Evolutionary conservation across 1,140 invertebrate genomes (phyloP).

Genomic region (Sycophila sp.): DNA sequence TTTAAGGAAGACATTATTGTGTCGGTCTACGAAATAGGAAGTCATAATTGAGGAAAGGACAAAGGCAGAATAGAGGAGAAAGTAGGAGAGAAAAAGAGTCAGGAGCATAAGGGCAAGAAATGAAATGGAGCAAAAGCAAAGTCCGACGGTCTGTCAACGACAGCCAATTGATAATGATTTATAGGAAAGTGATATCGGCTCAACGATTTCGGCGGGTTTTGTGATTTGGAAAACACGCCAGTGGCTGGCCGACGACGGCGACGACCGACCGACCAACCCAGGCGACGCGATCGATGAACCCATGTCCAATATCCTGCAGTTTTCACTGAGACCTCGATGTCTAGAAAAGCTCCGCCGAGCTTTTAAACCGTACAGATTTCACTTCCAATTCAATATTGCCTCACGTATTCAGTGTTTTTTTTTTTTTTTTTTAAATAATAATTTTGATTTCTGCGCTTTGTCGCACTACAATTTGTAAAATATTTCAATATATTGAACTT

Average conservation of each 20-base stretch:
- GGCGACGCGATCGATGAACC: slow-evolving; percentile 40
- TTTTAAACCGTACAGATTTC: no score
- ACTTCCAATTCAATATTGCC: no score
- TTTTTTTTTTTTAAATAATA: no score
- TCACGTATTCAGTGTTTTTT: no score
- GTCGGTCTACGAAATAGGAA: no score
- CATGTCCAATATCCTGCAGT: slow-evolving; percentile 25
- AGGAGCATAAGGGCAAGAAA: not conserved
- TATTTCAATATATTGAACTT: no score
- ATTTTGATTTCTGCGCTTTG: no score
- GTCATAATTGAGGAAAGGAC: no score
- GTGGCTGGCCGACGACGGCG: not conserved
- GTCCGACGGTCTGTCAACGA: slow-evolving; percentile 40
- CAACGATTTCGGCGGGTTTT: slow-evolving; percentile 39
- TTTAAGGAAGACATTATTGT: no score
- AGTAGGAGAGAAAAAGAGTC: not conserved
- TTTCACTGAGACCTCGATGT: not conserved
- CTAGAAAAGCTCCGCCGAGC: slow-evolving; percentile 19
- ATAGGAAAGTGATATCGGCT: slow-evolving; percentile 41
- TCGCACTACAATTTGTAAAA: no score
- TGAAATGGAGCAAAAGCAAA: slow-evolving; percentile 18
- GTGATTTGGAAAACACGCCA: slow-evolving; percentile 50
- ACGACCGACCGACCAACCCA: not conserved
- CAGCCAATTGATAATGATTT: slow-evolving; percentile 56
- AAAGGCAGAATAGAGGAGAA: not conserved